Evolutionary conservation across 2,888 invertebrate species (phyloP).

Genomic region (Tenodera sinensis): DNA sequence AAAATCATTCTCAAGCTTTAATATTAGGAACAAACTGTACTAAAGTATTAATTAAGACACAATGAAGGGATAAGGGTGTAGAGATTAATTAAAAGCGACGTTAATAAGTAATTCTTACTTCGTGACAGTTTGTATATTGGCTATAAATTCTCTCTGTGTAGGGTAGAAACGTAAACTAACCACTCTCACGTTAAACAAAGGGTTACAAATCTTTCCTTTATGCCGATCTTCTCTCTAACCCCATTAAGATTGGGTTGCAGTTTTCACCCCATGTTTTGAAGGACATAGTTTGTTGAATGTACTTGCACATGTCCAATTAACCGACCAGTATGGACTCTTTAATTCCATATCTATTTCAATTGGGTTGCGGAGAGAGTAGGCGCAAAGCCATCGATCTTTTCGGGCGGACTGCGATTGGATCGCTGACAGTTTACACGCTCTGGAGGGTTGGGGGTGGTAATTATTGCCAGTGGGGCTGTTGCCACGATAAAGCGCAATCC

Average conservation of each 20-base stretch:
- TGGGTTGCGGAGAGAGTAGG: constrained; percentile 9
- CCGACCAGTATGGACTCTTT: constrained; percentile 25
- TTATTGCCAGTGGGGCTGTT: constrained; percentile 23
- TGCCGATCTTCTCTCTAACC: not conserved
- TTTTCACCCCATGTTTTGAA: not conserved
- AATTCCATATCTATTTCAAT: constrained; percentile 31
- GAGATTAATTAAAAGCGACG: not conserved
- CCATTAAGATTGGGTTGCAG: not conserved
- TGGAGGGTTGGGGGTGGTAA: constrained; percentile 19
- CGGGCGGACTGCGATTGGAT: constrained; percentile 12
- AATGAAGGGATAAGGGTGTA: not conserved
- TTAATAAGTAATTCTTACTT: not conserved
- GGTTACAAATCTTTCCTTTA: not conserved
- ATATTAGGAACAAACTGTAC: too few species aligned
- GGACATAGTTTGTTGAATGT: constrained; percentile 8
- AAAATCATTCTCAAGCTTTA: too few species aligned
- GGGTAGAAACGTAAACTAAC: not conserved
- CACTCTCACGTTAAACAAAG: not conserved
- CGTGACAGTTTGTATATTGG: not conserved
- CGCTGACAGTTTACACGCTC: constrained; percentile 27
- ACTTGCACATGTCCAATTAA: constrained; percentile 29
- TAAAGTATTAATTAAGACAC: too few species aligned
- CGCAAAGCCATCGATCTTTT: constrained; percentile 29
- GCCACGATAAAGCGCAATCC: constrained; percentile 29
- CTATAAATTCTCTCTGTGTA: not conserved